Evolutionary conservation across 2,888 invertebrate species (phyloP).

Genomic region (Polydrusus tereticollis): DNA sequence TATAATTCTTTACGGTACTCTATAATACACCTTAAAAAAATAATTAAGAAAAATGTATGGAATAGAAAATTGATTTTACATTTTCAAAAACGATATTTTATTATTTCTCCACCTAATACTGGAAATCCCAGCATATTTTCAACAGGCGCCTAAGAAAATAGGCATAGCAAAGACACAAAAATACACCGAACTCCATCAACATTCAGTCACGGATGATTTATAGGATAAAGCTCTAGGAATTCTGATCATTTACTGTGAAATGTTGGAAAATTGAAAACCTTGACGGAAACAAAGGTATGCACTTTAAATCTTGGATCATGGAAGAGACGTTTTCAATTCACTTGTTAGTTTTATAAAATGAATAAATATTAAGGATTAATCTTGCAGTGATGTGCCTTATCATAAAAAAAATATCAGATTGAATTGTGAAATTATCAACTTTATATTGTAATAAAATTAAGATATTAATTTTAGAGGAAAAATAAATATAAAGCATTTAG

Average conservation of each 20-base stretch:
- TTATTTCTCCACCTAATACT: background rate
- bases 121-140: background rate
- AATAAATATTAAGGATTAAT: too few relatives aligned
- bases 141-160: constrained; percentile 14
- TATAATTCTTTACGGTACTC: too few relatives aligned
- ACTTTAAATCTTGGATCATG: constrained; percentile 19
- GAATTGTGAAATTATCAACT: too few relatives aligned
- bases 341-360: too few relatives aligned
- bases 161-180: constrained; percentile 31
- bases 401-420: too few relatives aligned
- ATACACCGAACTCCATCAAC: constrained; percentile 35
- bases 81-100: background rate
- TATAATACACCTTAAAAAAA: too few relatives aligned
- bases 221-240: constrained; percentile 33
- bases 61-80: background rate
- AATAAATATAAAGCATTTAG: too few relatives aligned
- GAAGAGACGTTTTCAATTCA: too few relatives aligned
- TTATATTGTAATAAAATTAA: too few relatives aligned
- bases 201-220: constrained; percentile 43
- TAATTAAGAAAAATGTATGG: too few relatives aligned
- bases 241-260: constrained; percentile 40
- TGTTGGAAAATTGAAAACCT: constrained; percentile 17
- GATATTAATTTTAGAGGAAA: too few relatives aligned
- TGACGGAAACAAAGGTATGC: constrained; percentile 35
- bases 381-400: too few relatives aligned